Conservation (phyloP, 2,888 invertebrate species). For the Lithophane semibrunnea region DNA sequence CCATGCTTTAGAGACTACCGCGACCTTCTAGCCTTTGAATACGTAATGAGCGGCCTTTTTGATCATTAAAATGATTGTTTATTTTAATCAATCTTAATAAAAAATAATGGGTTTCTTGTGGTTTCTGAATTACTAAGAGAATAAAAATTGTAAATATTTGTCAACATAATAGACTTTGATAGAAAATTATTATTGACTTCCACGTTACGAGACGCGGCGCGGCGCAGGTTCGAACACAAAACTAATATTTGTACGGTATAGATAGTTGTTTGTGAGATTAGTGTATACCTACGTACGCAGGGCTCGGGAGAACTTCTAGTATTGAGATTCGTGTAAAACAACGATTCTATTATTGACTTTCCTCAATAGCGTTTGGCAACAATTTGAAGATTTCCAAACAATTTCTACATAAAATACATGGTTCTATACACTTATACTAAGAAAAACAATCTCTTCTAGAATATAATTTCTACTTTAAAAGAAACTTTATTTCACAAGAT, state of each 20-base stretch:
- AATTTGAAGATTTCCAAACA: background rate
- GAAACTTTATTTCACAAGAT: conserved; percentile 44
- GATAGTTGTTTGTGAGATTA: conserved; percentile 6
- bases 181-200: background rate
- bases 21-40: conserved; percentile 76
- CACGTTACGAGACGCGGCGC: background rate
- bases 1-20: conserved; percentile 73
- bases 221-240: conserved; percentile 1
- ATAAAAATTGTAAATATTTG: conserved; percentile 11
- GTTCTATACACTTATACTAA: background rate
- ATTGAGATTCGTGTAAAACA: background rate
- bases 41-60: conserved; percentile 78
- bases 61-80: conserved; percentile 77
- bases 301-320: background rate
- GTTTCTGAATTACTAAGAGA: background rate
- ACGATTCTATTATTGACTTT: background rate
- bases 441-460: background rate
- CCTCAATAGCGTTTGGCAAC: background rate
- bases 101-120: conserved; percentile 33
- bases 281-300: conserved; percentile 5
- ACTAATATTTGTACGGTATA: conserved; percentile 24
- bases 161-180: conserved; percentile 15
- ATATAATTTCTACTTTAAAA: conserved; percentile 39
- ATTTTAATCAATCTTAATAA: conserved; percentile 58
- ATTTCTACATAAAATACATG: background rate